Base-by-base conservation (phyloP, 2,113 vertebrate species). In the Myocastor coypus region DNA sequence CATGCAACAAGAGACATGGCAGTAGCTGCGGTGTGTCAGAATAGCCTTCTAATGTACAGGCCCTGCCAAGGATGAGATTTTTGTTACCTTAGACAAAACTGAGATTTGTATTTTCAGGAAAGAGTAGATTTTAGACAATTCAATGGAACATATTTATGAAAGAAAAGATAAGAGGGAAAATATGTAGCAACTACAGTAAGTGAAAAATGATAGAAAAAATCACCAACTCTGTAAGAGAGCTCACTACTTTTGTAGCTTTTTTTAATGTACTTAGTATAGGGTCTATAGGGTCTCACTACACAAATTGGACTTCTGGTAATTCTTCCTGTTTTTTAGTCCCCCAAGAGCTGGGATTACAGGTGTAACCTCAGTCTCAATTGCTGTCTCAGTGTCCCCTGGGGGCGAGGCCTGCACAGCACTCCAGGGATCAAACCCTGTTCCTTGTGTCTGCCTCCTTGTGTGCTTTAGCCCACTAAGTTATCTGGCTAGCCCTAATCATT, bases 81-180 rank as follows among this genome's bases (percentile, higher is more conserved):
- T 86, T 57, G 34, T 52, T 37, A 75, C 68, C 83, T 86, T 24
- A 55, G 78, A 91, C 69, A 97, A 97, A 92, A 86, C 0, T 86
- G n/a, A 78, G 42, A 50, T 32, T 40, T 10, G 14, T 37, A 80
- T 87, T 73, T 63, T 92, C 52, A 63, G 66, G 69, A 85, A 95
- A 85, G 57, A 52, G 32, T 8, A 83, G 89, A 73, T 78, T 63
- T 86, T 80, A 75, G 55, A n/a, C 30, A 32, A 55, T 59, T 89
- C 84, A 87, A 22, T 6, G 30, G 42, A 90, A 82, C 16, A 80
- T 66, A 80, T 87, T 89, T 87, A 50, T 42, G 19, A 7, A 46
- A 46, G 82, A 52, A 82, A 71, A 86, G 34, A 34, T n/a, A 88
- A 86, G 77, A 55, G 24, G 80, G 61, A 57, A 80, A 80, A 73